These are phyloP conservation scores for Pluvianellus socialis DNA, from an alignment of 2,113 vertebrate genomes.

Conservation along the genomic window DNA sequence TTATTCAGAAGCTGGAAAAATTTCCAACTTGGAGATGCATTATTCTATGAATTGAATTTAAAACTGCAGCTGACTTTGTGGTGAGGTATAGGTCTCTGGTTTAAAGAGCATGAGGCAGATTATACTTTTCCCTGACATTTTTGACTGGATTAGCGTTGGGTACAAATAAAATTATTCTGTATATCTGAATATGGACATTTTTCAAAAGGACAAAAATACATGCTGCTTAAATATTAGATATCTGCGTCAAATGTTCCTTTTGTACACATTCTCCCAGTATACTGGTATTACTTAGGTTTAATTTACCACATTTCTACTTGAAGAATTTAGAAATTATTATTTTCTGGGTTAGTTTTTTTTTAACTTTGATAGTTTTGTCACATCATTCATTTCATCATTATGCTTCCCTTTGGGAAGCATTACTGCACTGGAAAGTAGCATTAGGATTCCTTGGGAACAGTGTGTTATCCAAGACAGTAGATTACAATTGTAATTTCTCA, in stretches of 20 bases:
- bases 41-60: constrained; percentile 6
- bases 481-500: constrained; percentile 57
- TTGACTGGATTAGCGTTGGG: neutral
- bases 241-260: neutral
- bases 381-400: neutral
- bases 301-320: neutral
- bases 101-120: neutral
- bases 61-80: neutral
- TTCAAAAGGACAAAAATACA: constrained; percentile 3
- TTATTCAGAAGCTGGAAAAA: neutral
- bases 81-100: neutral
- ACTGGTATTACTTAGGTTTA: neutral
- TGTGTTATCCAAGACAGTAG: neutral
- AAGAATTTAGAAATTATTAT: neutral
- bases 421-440: constrained; percentile 9
- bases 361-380: neutral
- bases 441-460: constrained; percentile 22
- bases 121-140: neutral
- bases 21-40: neutral
- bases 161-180: neutral
- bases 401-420: constrained; percentile 23
- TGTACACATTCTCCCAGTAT: neutral
- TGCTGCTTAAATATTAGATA: constrained; percentile 4
- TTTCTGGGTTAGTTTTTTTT: neutral
- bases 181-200: neutral